Base-by-base conservation (phyloP, 2,113 vertebrate species). In the Hyla sarda region DNA sequence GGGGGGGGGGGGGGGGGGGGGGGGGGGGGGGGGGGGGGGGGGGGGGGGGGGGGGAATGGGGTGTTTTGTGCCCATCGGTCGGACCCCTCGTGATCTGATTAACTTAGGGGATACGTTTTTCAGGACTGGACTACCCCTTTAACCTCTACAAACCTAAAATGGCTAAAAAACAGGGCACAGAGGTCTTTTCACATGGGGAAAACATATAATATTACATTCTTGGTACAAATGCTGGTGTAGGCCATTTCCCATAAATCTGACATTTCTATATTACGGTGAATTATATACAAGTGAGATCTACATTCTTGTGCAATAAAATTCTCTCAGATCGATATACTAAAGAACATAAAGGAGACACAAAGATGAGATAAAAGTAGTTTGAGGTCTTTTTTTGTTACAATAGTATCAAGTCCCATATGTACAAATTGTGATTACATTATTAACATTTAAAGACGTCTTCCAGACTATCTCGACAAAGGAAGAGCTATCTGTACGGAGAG, bases 361-460 rank as follows among this genome's bases (percentile, higher is more conserved):
- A 28, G 5, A 23, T 41, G 73, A 76, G 45, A 76, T 52, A 30
- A 76, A 17, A 23, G 28, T 52, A 14, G 48, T 32, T 56, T 78
- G 25, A 32, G 25, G 48, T 3, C 13, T 77, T 77, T 16, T 41
- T 56, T 54, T n/a, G 16, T 50, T 80, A 41, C 54, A 80, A 80
- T 37, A 41, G 30, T 16, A 62, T 45, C 7, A 1, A 60, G 34
- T 60, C 56, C 32, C 50, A 54, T 80, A 80, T 80, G n/a, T 80
- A 80, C 54, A 80, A 60, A 60, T 37, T 16, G 34, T 60, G 56
- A 37, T 41, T 41, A 41, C 56, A 16, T n/a, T 80, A 80, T 80
- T 37, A 80, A 80, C 77, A 80, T 23, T 6, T 30, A 30, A 2
- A 80, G 30, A 45, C 5, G 23, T 60, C 19, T 21, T 56, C 30